A percentile compares a stretch with the other conserved stretches of the same genome.
phyloP scores from a whole-genome alignment of 2,797 vertebrate species.

The Rhabdomys pumilio region DNA sequence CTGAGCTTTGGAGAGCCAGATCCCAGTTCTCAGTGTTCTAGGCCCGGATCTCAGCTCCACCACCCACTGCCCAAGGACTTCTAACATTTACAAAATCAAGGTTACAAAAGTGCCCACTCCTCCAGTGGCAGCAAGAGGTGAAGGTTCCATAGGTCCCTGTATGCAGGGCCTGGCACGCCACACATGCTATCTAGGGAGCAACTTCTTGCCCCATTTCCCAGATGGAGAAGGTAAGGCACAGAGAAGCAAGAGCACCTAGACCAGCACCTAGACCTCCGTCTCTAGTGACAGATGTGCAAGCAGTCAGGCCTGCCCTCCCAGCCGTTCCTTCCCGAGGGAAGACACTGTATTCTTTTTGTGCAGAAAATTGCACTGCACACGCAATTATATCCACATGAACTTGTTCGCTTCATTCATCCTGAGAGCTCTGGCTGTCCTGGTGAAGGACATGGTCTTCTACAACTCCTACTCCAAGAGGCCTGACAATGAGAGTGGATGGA shows the following conservation, averaged over 20 bases:
- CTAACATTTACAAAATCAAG: neutral
- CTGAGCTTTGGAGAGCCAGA: neutral
- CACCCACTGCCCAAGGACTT: neutral
- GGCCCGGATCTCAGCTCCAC: neutral
- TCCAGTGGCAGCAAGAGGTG: neutral
- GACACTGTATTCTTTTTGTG: conserved; percentile 72
- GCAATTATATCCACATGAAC: conserved; percentile 99
- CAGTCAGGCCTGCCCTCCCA: neutral
- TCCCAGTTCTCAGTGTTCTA: neutral
- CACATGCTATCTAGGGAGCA: neutral
- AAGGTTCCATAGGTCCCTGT: neutral
- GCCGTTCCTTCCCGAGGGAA: neutral
- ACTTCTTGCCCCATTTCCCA: neutral
- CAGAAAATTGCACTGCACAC: conserved; percentile 98
- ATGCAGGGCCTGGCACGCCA: too few species aligned
- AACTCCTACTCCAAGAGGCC: conserved; percentile 92
- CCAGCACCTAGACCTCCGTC: neutral
- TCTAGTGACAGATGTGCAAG: neutral
- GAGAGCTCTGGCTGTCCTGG: conserved; percentile 92
- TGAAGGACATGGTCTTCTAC: conserved; percentile 92
- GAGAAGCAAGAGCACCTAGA: neutral
- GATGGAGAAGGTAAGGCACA: neutral
- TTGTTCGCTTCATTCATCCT: conserved; percentile 97
- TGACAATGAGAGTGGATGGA: conserved; percentile 93
- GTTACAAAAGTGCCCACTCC: neutral